A percentile compares a stretch with the other conserved stretches of the same genome.
Evolutionary conservation across 2,113 vertebrate genomes (phyloP).

Genomic region (Burhinus bistriatus): DNA sequence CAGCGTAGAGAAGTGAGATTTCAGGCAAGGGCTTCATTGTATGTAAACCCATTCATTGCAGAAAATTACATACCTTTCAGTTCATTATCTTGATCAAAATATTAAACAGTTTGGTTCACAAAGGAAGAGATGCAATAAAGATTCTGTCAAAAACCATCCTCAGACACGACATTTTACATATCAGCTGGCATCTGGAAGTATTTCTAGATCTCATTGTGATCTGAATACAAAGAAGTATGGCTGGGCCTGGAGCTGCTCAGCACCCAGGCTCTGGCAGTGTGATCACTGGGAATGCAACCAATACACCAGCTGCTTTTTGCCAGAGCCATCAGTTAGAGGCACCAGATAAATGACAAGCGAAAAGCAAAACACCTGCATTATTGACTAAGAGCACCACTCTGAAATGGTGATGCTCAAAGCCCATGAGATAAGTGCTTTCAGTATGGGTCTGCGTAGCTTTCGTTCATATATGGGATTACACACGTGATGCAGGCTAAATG

Average conservation of each 20-base stretch:
- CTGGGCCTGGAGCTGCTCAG: background rate
- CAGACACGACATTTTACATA: background rate
- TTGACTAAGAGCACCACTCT: background rate
- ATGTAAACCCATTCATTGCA: background rate
- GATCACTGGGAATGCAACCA: background rate
- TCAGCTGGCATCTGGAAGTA: background rate
- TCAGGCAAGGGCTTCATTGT: background rate
- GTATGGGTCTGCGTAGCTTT: fast-evolving
- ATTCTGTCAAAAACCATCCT: background rate
- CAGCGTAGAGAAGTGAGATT: background rate
- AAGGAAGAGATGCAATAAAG: background rate
- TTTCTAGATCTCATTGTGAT: background rate
- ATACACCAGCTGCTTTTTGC: background rate
- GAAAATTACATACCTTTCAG: background rate
- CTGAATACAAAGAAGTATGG: background rate
- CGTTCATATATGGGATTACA: background rate
- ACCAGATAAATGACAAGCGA: background rate
- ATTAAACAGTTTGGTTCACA: background rate
- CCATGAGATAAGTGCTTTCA: background rate
- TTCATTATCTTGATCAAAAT: background rate
- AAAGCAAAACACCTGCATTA: background rate
- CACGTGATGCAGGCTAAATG: background rate
- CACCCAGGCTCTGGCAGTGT: background rate
- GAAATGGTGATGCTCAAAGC: background rate
- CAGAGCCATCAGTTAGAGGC: background rate